Percentiles rank a stretch among this genome's conserved stretches.
These are phyloP conservation scores for Eristalinus sepulchralis DNA, from an alignment of 2,888 invertebrate genomes.

Conservation along the genomic window DNA sequence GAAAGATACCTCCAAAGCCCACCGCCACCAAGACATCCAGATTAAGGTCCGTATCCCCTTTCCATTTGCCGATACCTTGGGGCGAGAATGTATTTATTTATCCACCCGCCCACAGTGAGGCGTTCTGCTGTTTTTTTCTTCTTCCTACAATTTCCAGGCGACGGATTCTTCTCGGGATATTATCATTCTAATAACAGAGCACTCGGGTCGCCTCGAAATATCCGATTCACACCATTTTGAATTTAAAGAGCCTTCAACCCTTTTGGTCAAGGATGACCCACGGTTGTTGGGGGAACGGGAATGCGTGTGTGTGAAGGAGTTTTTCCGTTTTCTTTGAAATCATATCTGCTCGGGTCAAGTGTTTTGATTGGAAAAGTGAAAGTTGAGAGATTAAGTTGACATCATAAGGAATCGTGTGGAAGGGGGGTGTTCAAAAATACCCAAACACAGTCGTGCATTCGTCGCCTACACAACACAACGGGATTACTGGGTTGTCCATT, in stretches of 20 bases:
- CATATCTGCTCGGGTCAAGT: constrained; percentile 63
- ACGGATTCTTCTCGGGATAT: constrained; percentile 31
- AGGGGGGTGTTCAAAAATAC: not conserved
- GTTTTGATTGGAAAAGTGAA: constrained; percentile 69
- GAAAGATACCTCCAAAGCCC: constrained; percentile 3
- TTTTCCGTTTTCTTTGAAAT: constrained; percentile 57
- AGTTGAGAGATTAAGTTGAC: constrained; percentile 67
- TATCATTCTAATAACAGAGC: constrained; percentile 53
- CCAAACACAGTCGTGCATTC: not conserved
- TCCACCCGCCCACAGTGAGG: constrained; percentile 43
- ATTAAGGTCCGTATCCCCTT: constrained; percentile 63
- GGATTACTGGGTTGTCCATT: constrained; percentile 20
- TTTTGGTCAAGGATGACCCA: constrained; percentile 50
- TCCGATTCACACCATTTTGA: constrained; percentile 70
- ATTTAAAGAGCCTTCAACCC: constrained; percentile 59
- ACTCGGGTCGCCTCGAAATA: constrained; percentile 28
- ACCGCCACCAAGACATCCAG: constrained; percentile 40
- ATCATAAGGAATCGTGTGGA: constrained; percentile 10
- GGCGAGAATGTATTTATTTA: constrained; percentile 65
- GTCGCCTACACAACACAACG: not conserved
- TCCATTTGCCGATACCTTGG: constrained; percentile 43
- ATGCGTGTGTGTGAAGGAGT: constrained; percentile 20
- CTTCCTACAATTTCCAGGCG: constrained; percentile 13
- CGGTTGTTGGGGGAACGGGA: constrained; percentile 33
- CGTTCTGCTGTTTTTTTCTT: too few relatives aligned